Conservation (phyloP, 2,797 vertebrate genomes). For the Parambassis ranga region DNA sequence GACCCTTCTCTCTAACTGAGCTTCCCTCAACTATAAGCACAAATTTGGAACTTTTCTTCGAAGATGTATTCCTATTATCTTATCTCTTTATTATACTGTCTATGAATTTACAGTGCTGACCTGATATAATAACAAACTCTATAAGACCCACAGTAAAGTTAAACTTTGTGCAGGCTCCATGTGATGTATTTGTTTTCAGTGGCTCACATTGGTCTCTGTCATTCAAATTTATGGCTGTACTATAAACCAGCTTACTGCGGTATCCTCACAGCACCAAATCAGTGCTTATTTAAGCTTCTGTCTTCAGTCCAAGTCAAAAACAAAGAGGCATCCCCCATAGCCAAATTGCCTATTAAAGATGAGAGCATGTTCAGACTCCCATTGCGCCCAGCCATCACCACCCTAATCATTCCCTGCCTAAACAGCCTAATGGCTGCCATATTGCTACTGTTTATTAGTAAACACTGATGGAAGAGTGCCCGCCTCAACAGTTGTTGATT, state of each 20-base stretch:
- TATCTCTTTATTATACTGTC: not conserved
- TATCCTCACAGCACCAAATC: conserved; percentile 29
- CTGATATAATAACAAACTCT: not conserved
- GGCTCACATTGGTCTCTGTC: not conserved
- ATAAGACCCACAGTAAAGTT: not conserved
- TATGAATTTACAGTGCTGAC: not conserved
- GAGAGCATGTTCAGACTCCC: conserved; percentile 76
- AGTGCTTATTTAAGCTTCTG: conserved; percentile 50
- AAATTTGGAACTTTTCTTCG: conserved; percentile 8
- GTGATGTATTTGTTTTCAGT: not conserved
- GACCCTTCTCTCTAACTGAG: conserved; percentile 17
- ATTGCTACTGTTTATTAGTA: conserved; percentile 81
- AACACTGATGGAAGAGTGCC: conserved; percentile 77
- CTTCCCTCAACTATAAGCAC: conserved; percentile 1
- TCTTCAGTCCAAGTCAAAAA: conserved; percentile 61
- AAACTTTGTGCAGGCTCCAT: not conserved
- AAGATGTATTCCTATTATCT: not conserved
- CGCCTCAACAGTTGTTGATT: conserved; percentile 76
- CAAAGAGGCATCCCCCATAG: conserved; percentile 71
- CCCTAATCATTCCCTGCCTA: conserved; percentile 79
- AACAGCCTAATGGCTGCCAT: conserved; percentile 80
- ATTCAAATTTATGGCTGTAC: conserved; percentile 23
- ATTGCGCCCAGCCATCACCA: conserved; percentile 71
- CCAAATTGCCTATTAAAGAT: conserved; percentile 84
- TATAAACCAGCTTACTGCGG: conserved; percentile 35